phyloP scores from a whole-genome alignment of 2,113 vertebrate genomes.

The Bubo bubo region DNA sequence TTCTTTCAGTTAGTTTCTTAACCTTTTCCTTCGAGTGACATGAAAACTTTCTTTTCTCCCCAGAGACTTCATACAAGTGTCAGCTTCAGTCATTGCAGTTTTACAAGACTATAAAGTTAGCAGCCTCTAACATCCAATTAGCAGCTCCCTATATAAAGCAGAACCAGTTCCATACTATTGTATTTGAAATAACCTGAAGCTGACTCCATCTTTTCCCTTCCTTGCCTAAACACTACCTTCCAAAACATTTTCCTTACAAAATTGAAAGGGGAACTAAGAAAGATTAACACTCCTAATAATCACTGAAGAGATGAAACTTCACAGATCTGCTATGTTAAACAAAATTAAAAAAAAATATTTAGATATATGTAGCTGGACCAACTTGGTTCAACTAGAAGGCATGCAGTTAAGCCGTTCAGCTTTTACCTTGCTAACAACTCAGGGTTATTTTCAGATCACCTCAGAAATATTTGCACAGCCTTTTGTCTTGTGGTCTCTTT shows the following conservation, averaged over 20 bases:
- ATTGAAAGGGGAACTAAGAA: neutral
- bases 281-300: neutral
- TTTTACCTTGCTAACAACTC: neutral
- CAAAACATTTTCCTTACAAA: neutral
- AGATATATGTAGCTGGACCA: neutral
- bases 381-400: neutral
- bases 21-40: neutral
- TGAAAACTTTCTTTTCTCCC: neutral
- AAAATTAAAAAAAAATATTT: neutral
- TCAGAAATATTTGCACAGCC: neutral
- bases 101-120: constrained; percentile 74
- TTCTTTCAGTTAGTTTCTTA: neutral
- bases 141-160: constrained; percentile 55
- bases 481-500: neutral
- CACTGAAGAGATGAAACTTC: neutral
- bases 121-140: constrained; percentile 70
- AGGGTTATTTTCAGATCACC: neutral
- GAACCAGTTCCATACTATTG: constrained; percentile 42
- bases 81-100: constrained; percentile 20
- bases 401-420: neutral
- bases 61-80: neutral
- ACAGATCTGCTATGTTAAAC: neutral
- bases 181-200: neutral
- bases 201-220: neutral
- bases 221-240: neutral